Conservation (phyloP, 2,888 invertebrate genomes). For the Fragum fragum region DNA sequence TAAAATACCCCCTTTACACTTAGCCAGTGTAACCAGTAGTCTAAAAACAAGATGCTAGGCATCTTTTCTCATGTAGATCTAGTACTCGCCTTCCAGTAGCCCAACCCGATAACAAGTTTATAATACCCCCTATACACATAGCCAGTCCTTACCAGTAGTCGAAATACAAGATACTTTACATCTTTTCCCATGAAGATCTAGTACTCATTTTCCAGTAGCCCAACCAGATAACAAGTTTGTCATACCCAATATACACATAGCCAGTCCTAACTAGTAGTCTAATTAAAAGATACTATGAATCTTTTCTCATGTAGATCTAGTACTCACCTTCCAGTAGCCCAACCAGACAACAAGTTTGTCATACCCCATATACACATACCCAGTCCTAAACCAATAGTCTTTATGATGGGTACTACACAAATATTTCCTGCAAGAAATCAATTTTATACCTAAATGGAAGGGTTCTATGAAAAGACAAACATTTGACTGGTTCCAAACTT, state of each 20-base stretch:
- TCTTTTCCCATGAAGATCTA: too few relatives aligned
- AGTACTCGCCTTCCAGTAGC: slow-evolving; percentile 87
- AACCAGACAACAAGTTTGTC: slow-evolving; percentile 87
- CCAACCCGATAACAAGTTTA: slow-evolving; percentile 87
- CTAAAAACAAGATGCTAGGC: slow-evolving; percentile 87
- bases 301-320: slow-evolving; percentile 87
- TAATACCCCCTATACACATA: slow-evolving; percentile 87
- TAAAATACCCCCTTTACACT: slow-evolving; percentile 88
- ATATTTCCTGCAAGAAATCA: slow-evolving; percentile 85
- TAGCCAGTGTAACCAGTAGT: slow-evolving; percentile 87
- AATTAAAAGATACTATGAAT: slow-evolving; percentile 87
- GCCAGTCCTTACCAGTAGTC: slow-evolving; percentile 87
- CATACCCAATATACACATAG: slow-evolving; percentile 88
- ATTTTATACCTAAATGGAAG: not conserved
- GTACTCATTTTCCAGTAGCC: slow-evolving; percentile 87
- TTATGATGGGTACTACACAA: slow-evolving; percentile 87
- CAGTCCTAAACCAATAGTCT: slow-evolving; percentile 87
- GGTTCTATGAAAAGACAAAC: not conserved
- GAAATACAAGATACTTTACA: slow-evolving; percentile 87
- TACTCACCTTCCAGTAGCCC: slow-evolving; percentile 87
- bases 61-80: slow-evolving; percentile 88
- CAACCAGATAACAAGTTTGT: slow-evolving; percentile 87
- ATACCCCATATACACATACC: slow-evolving; percentile 88
- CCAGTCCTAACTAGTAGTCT: slow-evolving; percentile 87
- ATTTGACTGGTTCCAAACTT: too few relatives aligned